Evolutionary conservation across 1,140 invertebrate species (phyloP), one percentile per base, ranked within the genome.

Genomic region (Acarapis woodi): DNA sequence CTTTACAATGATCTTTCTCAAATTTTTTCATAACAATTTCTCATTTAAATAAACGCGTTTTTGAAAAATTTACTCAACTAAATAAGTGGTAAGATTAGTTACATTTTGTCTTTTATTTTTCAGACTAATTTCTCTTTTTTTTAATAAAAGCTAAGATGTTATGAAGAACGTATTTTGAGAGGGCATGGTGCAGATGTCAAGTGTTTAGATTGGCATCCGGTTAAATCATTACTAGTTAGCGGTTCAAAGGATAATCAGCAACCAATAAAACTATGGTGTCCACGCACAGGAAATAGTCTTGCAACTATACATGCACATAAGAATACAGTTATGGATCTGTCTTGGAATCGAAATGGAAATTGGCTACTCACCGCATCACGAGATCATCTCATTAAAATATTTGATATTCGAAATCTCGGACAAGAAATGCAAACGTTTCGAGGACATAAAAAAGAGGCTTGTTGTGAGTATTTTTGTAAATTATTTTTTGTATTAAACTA

Each of bases 231-330:
- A 35, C 70, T 99, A 46, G 79, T 90, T 16, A 96, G 88, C 12
- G 93, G 93, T 0, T 94, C 85, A 54, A 94, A 97, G 61, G 93
- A 99, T 55, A 94, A 88, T 55, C 93, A 99, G 52, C 93, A 99
- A 51, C 93, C 93, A 8, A 79, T 99, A 10, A 99, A 99, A 58
- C 59, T 99, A 12, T 99, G 93, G 93, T 93, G 99, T 64, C 85
- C 90, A 6, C 88, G 88, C 55, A 75, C 72, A 41, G 88, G 87
- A 0, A 70, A 78, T 44, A 59, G 57, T 44, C 52, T 68, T 3
- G 61, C 64, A 18, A 69, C 67, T 25, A 48, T 68, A 32, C 88
- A 97, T 61, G 88, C 87, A 14, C 93, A 99, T 58, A 99, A 99
- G 57, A 87, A 77, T 33, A 96, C 93, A 4, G 90, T 97, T 0